Evolutionary conservation across 2,113 vertebrate genomes (phyloP).

Genomic region (Probosciger aterrimus): DNA sequence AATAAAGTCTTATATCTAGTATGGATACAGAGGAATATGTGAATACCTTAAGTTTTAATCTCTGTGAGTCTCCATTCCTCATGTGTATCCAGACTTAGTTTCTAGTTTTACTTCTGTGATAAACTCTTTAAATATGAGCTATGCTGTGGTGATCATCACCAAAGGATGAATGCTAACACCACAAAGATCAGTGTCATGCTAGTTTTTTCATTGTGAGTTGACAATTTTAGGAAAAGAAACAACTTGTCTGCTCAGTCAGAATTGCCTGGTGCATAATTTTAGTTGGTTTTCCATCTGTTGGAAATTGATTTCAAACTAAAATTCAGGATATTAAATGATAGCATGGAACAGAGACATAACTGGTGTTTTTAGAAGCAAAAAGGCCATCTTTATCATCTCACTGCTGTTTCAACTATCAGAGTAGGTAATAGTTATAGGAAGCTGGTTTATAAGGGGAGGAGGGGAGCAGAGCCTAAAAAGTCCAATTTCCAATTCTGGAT

Average conservation of each 20-base stretch:
- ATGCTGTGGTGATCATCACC: background rate
- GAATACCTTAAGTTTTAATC: background rate
- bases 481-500: background rate
- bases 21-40: background rate
- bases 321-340: background rate
- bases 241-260: background rate
- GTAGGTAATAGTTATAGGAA: too few species aligned
- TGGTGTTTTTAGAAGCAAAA: too few species aligned
- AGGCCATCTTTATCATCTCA: too few species aligned
- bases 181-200: background rate
- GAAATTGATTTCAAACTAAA: background rate
- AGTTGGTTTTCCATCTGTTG: background rate
- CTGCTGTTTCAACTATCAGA: too few species aligned
- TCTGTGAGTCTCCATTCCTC: background rate
- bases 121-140: background rate
- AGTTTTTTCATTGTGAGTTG: background rate
- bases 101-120: background rate
- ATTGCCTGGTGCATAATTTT: background rate
- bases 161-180: background rate
- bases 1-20: background rate
- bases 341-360: background rate
- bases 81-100: background rate
- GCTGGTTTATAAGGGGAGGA: too few species aligned
- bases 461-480: too few species aligned
- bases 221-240: background rate